Base-by-base conservation (phyloP, 2,888 invertebrate genomes). In the Lasioglossum leucozonium region DNA sequence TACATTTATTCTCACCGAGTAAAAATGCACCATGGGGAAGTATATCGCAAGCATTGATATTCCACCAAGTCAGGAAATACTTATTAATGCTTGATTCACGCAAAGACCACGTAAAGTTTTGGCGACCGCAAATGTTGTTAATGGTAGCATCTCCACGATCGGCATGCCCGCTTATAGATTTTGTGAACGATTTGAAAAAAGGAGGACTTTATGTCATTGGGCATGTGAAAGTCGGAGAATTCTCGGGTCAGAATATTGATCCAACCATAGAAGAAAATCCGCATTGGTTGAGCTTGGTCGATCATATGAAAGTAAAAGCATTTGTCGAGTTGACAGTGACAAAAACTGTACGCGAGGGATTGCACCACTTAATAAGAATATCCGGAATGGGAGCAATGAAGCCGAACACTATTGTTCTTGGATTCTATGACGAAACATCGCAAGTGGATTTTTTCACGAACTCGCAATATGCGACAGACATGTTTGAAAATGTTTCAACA, bases 361-460 rank as follows among this genome's bases (percentile, higher is more conserved):
- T 99, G 69, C 98, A 98, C 84, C 99, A 99, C 95, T 96, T 99
- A 87, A 97, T 98, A 74, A 96, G 99, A 47, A 95, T 99, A 84
- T 97, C 99, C 0, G 99, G 99, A 4, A 97, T 99, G 94, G 99
- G 99, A 0, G 99, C 99, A 22, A 99, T 99, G 99, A 99, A 99
- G 95, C 99, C 99, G 0, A 99, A 99, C 94, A 99, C 99, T 0
- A 98, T 99, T 82, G 96, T 99, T 55, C 95, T 99, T 72, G 99
- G 99, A 30, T 99, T 99, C 95, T 97, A 98, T 88, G 99, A 99
- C 93, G 96, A 96, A 40, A 96, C 97, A 44, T 93, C 95, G 0
- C 97, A 98, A 0, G 95, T 95, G 62, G 98, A 99, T 94, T 98
- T 98, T 95, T 97, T 99, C 86, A 96, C 96, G 85, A 96, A 89